phyloP scores from a whole-genome alignment of 2,888 invertebrate genomes.

The Idaea straminata region DNA sequence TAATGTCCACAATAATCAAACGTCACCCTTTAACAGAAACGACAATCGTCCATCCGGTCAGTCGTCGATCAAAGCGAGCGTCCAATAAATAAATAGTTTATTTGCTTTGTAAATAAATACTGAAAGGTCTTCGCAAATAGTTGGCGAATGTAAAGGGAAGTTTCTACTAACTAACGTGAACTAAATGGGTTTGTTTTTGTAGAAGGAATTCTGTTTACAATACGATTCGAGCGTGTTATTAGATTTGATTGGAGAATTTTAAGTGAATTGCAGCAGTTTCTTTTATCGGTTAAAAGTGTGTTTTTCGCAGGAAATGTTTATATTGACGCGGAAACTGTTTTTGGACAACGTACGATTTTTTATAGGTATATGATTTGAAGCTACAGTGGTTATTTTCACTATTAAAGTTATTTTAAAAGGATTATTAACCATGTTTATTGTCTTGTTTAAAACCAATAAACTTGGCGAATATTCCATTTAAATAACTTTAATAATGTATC shows the following conservation, averaged over 20 bases:
- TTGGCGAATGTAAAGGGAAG: conserved; percentile 58
- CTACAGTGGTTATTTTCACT: too few species aligned
- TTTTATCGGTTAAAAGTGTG: conserved; percentile 7
- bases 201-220: conserved; percentile 41
- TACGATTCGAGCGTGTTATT: background rate
- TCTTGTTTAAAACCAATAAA: too few species aligned
- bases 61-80: conserved; percentile 71
- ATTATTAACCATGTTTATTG: too few species aligned
- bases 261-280: background rate
- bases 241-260: conserved; percentile 26
- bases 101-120: conserved; percentile 76
- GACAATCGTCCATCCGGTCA: conserved; percentile 67
- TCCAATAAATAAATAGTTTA: conserved; percentile 77
- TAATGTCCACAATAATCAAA: conserved; percentile 41
- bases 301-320: background rate
- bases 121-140: conserved; percentile 56
- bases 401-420: too few species aligned
- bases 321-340: too few species aligned
- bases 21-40: conserved; percentile 51
- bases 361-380: too few species aligned
- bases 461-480: too few species aligned
- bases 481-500: too few species aligned
- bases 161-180: conserved; percentile 59
- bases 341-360: too few species aligned
- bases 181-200: conserved; percentile 59